A percentile compares a stretch with the other conserved stretches of the same genome.
phyloP scores from a whole-genome alignment of 2,888 invertebrate genomes.

The Luffia ferchaultella region DNA sequence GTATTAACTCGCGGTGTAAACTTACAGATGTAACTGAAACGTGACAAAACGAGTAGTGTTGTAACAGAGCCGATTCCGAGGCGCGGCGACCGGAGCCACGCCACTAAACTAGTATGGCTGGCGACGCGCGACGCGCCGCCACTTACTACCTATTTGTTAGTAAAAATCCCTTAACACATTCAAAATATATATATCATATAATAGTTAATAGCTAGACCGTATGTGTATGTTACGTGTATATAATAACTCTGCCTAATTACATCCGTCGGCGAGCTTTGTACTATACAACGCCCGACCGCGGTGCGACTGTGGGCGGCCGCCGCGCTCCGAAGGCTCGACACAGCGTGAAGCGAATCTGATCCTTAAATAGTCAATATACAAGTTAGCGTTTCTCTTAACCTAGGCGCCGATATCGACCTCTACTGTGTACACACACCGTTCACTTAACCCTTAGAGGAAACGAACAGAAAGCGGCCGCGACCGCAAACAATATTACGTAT shows the following conservation, averaged over 20 bases:
- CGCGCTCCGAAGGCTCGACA: background rate
- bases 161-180: conserved; percentile 64
- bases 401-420: background rate
- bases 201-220: background rate
- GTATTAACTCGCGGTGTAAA: too few relatives aligned
- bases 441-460: background rate
- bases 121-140: conserved; percentile 27
- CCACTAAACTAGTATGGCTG: background rate
- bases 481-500: conserved; percentile 45
- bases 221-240: conserved; percentile 47
- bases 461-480: background rate
- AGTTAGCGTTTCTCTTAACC: background rate
- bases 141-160: conserved; percentile 59
- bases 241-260: conserved; percentile 41
- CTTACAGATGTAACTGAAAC: too few relatives aligned
- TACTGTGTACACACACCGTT: background rate
- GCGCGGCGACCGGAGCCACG: too few relatives aligned
- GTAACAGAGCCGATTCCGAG: too few relatives aligned
- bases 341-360: background rate
- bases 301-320: background rate
- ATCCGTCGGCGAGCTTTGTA: background rate
- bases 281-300: background rate
- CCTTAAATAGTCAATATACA: background rate
- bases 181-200: conserved; percentile 57
- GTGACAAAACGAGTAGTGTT: too few relatives aligned